Evolutionary conservation across 2,888 invertebrate genomes (phyloP), one percentile per base, ranked within the genome.

Genomic region (Dioctria rufipes): DNA sequence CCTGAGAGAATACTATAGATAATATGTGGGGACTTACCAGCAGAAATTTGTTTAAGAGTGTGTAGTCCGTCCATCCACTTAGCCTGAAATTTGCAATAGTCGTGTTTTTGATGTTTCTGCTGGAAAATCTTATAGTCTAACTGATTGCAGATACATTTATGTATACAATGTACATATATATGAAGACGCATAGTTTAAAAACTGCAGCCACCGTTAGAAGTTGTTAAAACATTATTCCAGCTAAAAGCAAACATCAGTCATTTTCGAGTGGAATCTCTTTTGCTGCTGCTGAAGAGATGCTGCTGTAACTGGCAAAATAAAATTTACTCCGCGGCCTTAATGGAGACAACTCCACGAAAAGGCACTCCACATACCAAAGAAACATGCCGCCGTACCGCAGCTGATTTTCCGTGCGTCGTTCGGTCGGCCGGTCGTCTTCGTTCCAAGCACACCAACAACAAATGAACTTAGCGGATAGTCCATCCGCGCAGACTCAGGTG

Each of bases 241-340:
- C 77, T 77, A 77, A 77, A 77, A 77, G 77, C 77, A 77, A 77
- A 77, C 77, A 77, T 77, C 77, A 77, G 61, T 77, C 77, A 77
- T 77, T 63, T 77, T 77, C 77, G 77, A 77, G 77, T 77, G 77
- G 77, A 63, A 77, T 77, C 49, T 75, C 73, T 77, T 58, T 6
- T 60, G 46, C 39, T 37, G 73, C 1, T n/a, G 42, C 13, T 43
- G 63, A 25, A 42, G n/a, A 77, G 46, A 11, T 37, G 73, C 25
- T n/a, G 42, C 13, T 43, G 63, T 13, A 42, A 3, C 63, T 43
- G 61, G 40, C n/a, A 13, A 60, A 51, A 37, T 46, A 39, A 6
- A 49, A 25, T 46, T 49, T 63, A 60, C 54, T 25, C 25, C 25
- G 25, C 25, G 46, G 63, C 51, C 42, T 77, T 77, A 77, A 61